Evolutionary conservation across 1,140 invertebrate genomes (phyloP), one percentile per base, ranked within the genome.

Genomic region (Scaptomyza graminum): DNA sequence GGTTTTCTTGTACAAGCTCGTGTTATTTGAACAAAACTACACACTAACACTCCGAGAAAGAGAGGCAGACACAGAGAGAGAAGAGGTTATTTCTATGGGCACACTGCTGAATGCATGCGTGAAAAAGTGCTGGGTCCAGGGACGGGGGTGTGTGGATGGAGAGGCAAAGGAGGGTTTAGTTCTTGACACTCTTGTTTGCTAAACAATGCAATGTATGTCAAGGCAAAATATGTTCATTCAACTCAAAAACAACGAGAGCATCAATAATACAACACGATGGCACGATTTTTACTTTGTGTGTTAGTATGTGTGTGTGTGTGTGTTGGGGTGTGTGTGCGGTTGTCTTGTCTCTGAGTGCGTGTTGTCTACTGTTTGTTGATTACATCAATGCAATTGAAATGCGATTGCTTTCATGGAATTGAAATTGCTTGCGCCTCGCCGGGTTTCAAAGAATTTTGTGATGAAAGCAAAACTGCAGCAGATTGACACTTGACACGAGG

Each of bases 151-250:
- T 12, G 43, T 0, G 7, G 28, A 7, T 31, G 6, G 28, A 7
- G 5, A 6, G 28, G 7, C 7, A 31, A 31, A 31, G 28, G 28
- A n/a, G n/a, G 28, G 28, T 31, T 31, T 18, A 66, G 79, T 55
- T 59, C 66, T 75, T 85, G 82, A 87, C 78, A 85, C 83, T 66
- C 82, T 87, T 88, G 83, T 85, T 85, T 85, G 82, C 82, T 82
- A 71, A 87, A 85, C 82, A 85, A 85, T 75, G 83, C 78, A 85
- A 85, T 85, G 82, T 85, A 82, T 85, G 82, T 85, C 82, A 85
- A 85, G 82, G 82, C 82, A 62, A 87, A 85, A 85, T 85, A 85
- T 85, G 82, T 85, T 85, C 82, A 85, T 85, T 85, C 82, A 85
- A 85, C 82, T 87, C 83, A 71, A 75, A 75, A 84, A 72, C 82